Evolutionary conservation across 1,140 invertebrate species (phyloP), one percentile per base, ranked within the genome.

Genomic region (Hyles vespertilio): DNA sequence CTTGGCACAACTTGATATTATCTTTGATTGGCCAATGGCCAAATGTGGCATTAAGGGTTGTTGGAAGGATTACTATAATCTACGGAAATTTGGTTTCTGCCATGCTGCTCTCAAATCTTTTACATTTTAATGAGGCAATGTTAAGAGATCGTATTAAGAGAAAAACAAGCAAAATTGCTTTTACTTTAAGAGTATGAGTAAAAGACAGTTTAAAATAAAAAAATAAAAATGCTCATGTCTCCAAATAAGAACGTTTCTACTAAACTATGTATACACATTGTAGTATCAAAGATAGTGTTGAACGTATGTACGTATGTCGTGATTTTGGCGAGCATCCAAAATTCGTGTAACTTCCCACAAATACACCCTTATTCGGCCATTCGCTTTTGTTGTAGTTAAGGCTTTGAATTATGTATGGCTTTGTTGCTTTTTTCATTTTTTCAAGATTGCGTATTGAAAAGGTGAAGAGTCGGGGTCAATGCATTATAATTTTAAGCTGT

Each of bases 11-110:
- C 47, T 59, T 71, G 69, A 74, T 77, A 74, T 77, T 82, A 79
- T 84, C 79, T 77, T 74, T 75, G 64, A 61, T 65, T 82, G 83
- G 83, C 77, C 32, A 3, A 44, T 45, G 5, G 73, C 83, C 83
- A 85, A 77, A 56, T 72, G 63, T 59, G 51, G 70, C 55, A 63
- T 72, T 69, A 69, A 67, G 57, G 63, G 51, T 58, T 63, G 58
- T n/a, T 22, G n/a, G 8, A 48, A 48, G n/a, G 46, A 11, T 48
- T 48, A 48, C n/a, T 40, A 45, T 45, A 45, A 9, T 45, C 44
- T 45, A 45, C 8, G 36, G 8, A 40, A 40, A 40, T 40, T 2
- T 40, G 8, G 36, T 2, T 40, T 40, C 36, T 40, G 36, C 8
- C 36, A 40, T 40, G 36, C 8, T 40, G 5, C 1, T 40, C 3